Base-by-base conservation (phyloP, 2,113 vertebrate species). In the Orycteropus afer region DNA sequence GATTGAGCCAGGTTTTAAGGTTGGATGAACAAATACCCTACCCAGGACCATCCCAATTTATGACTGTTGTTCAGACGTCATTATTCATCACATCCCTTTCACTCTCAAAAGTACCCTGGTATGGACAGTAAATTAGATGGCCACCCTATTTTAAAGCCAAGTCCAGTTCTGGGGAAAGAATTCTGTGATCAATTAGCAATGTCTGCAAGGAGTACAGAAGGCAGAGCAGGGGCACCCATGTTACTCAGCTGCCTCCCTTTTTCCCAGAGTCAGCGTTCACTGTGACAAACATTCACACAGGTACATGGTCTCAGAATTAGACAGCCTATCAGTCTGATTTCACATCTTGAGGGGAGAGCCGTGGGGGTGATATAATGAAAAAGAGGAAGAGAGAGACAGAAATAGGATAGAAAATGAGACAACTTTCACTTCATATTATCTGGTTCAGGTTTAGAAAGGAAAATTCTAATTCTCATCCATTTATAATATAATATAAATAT, bases 141-240 rank as follows among this genome's bases (percentile, higher is more conserved):
- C 23, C 32, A 25, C 20, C 27, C 37, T 22, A 27, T 45, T 79
- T 91, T 49, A 32, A 91, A 51, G 2, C n/a, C 10, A 12, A 10
- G 27, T 32, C 57, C 25, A 23, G 65, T 32, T 91, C 22, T 18
- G n/a, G 59, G 55, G 32, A 59, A 84, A 78, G 53, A 37, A 53
- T 34, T 87, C 80, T 85, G 84, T 71, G 53, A 85, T 93, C 65
- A 2, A 59, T 67, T 88, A 79, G 40, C 13, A 59, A 88, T 76
- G 78, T 95, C 84, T 95, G 79, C 84, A 80, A 85, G 67, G 73
- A 32, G 45, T 25, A 40, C 2, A 76, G 71, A 34, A 3, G 3
- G 13, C 20, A 9, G 9, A 27, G 18, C 12, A 14, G 7, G 11
- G 23, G 15, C 0, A 18, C 4, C 3, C 0, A 34, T 40, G 53